These are phyloP conservation scores for Diplolepis rosae DNA, from an alignment of 2,888 invertebrate species.

Conservation along the genomic window DNA sequence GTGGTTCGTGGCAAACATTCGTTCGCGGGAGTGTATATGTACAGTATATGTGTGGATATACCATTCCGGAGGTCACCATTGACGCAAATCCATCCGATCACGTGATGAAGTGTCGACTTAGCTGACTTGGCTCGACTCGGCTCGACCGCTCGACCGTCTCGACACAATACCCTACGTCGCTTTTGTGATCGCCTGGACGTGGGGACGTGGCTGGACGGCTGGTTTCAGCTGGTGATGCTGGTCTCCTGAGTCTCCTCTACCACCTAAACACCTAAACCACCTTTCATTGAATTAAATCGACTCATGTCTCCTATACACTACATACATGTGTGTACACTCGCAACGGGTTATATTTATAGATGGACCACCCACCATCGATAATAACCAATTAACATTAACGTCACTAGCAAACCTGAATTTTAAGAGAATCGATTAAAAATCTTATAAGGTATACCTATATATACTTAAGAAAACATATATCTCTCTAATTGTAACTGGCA, in stretches of 20 bases:
- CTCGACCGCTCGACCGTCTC: slow-evolving; percentile 66
- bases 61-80: slow-evolving; percentile 81
- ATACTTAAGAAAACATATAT: no score
- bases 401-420: background rate
- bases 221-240: no score
- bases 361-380: slow-evolving; percentile 24
- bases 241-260: no score
- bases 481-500: no score
- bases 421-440: background rate
- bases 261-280: no score
- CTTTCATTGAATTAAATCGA: slow-evolving; percentile 17
- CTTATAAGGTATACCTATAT: no score
- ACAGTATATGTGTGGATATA: slow-evolving; percentile 73
- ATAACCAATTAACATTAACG: slow-evolving; percentile 23
- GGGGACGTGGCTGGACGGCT: no score
- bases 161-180: slow-evolving; percentile 28
- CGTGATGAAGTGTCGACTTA: no score
- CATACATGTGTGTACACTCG: background rate
- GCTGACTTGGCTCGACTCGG: no score
- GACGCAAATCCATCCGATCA: slow-evolving; percentile 81
- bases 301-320: background rate
- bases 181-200: background rate
- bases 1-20: slow-evolving; percentile 6
- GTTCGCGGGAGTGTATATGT: slow-evolving; percentile 36
- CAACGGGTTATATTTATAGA: background rate